Evolutionary conservation across 2,797 vertebrate species (phyloP).

Genomic region (Trachops cirrhosus): DNA sequence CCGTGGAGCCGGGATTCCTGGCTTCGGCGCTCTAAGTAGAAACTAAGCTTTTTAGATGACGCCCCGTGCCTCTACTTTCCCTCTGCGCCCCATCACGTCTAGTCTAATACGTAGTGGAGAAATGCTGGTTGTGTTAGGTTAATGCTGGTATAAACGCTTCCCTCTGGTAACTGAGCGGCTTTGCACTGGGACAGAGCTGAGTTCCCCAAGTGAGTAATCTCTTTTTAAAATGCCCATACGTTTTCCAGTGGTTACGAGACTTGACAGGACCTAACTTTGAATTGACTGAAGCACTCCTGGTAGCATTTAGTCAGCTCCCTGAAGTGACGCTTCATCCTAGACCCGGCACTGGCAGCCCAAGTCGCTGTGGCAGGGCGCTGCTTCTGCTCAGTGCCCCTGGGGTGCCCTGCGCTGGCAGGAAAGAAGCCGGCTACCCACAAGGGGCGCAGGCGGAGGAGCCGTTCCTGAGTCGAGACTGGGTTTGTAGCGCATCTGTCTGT

Average conservation of each 20-base stretch:
- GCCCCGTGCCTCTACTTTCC: neutral
- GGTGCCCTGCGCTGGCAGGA: neutral
- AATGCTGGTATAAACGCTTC: slow-evolving; percentile 1
- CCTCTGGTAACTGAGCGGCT: slow-evolving; percentile 31
- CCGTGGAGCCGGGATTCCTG: neutral
- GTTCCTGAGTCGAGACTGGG: neutral
- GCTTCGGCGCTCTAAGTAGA: neutral
- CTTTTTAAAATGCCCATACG: slow-evolving; percentile 29
- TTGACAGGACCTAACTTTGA: slow-evolving; percentile 56
- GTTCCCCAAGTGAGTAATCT: slow-evolving; percentile 60
- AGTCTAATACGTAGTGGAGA: neutral
- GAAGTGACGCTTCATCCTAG: neutral
- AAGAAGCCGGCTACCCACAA: neutral
- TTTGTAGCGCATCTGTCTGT: neutral
- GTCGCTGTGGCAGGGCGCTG: neutral
- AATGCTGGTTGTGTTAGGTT: neutral
- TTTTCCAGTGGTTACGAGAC: slow-evolving; percentile 50
- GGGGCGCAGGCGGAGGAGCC: neutral
- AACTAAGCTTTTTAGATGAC: neutral
- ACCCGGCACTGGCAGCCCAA: neutral
- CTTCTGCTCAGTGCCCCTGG: neutral
- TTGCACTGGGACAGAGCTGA: slow-evolving; percentile 36
- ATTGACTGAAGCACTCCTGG: slow-evolving; percentile 47
- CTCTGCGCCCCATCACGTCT: neutral
- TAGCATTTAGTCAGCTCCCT: slow-evolving; percentile 43